Evolutionary conservation across 1,140 invertebrate species (phyloP), one percentile per base, ranked within the genome.

Genomic region (Calliphora vicina): DNA sequence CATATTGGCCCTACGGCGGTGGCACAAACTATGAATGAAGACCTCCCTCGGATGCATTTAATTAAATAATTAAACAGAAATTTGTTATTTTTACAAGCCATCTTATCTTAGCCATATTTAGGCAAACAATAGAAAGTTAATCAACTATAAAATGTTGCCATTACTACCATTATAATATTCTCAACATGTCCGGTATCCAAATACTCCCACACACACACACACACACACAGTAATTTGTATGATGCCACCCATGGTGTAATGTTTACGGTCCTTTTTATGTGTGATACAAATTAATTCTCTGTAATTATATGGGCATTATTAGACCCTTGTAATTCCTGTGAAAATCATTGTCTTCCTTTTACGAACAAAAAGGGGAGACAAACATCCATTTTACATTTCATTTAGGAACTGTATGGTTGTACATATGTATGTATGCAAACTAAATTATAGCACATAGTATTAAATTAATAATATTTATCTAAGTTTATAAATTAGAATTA

Each of bases 1-100:
- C 88, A 10, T 91, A 91, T 81, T 91, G 91, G 90, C 86, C 91
- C 5, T 91, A 91, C 84, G 89, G 89, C 17, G 85, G 61, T 67
- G 61, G 83, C 25, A 72, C 83, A 25, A 86, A 83, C 76, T 91
- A 91, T 82, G 91, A 92, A 80, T 90, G 88, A 81, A 85, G 90
- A 78, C 88, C 90, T 82, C 88, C 89, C 45, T 85, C 89, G 72
- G 89, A 88, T 87, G 84, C 88, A 86, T 90, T 88, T 87, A 88
- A 90, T 87, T 90, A 88, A 86, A 23, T 23, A 67, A 67, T 67
- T 67, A 67, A 67, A 67, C 23, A 8, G 10, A 67, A 67, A 67
- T 67, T 67, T 67, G 61, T 67, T 23, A 57, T 57, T 57, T 57
- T 57, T 57, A 17, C n/a, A 67, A 67, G 61, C 61, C 61, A 10